phyloP scores from a whole-genome alignment of 2,113 vertebrate species.

The Collichthys lucidus region DNA sequence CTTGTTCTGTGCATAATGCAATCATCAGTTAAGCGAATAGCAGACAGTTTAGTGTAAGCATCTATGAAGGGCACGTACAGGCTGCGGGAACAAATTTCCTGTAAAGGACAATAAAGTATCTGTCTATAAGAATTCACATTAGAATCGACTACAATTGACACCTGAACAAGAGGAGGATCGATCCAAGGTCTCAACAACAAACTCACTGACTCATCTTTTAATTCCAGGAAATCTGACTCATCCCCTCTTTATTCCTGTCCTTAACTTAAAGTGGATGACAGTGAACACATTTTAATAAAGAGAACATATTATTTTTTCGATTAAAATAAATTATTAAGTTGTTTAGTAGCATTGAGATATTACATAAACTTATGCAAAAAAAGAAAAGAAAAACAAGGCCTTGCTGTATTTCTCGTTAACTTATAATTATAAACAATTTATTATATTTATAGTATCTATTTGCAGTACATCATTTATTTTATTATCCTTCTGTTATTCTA shows the following conservation, averaged over 20 bases:
- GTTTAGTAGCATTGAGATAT: not conserved
- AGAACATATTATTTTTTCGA: not conserved
- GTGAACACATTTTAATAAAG: not conserved
- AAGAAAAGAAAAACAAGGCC: not conserved
- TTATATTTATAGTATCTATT: conserved; percentile 3
- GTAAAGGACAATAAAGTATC: too few relatives aligned
- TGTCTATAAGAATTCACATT: not conserved
- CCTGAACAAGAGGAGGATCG: not conserved
- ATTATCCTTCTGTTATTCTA: not conserved
- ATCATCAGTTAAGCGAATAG: too few relatives aligned
- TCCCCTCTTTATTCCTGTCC: not conserved
- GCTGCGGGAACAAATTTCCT: too few relatives aligned
- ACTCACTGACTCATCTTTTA: not conserved
- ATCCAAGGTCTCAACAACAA: not conserved
- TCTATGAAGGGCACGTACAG: too few relatives aligned
- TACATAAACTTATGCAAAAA: not conserved
- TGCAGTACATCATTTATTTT: not conserved
- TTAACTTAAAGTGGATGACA: not conserved
- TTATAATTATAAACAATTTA: not conserved
- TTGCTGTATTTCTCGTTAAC: not conserved
- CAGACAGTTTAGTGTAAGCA: too few relatives aligned
- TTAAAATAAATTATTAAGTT: not conserved
- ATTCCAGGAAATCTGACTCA: too few relatives aligned
- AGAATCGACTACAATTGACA: not conserved
- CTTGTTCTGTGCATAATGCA: too few relatives aligned